Base-by-base conservation (phyloP, 2,113 vertebrate species). In the Campylomormyrus tamandua region DNA sequence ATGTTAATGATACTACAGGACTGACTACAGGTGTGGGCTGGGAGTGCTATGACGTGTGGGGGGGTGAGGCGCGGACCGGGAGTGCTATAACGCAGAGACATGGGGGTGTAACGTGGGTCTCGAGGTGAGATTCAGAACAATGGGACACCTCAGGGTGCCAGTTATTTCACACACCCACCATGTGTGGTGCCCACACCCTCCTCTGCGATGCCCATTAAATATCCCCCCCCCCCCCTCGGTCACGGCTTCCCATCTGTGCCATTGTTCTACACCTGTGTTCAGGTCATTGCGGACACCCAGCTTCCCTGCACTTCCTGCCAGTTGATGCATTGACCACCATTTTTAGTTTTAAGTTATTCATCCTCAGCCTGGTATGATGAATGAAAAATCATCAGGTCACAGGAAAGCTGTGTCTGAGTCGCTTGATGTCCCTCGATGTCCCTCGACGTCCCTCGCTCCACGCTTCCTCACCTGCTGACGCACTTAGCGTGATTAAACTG, bases 61-160 rank as follows among this genome's bases (percentile, higher is more conserved):
- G 50, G 50, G 50, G 50, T 53, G 50, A 3, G 15, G 9, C 9
- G 10, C 10, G 10, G 48, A 0, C 0, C 48, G 0, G 11, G 49
- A 0, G 49, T 50, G 49, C 49, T 50, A 3, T 53, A 1, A 21
- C 5, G 0, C 53, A 5, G 5, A 56, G 53, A 5, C 53, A 5
- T 56, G 17, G 5, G 53, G 53, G 53, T 56, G 53, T 56, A 62
- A n/a, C 3, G 9, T 3, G 58, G 95, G 93, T 97, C 95, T 92
- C 95, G 96, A 93, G 92, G 96, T 96, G 97, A 97, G 90, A 95
- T 95, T 89, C 95, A 94, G 90, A 94, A 93, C 90, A 89, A 42
- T 56, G 74, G 21, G 31, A 89, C 92, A 92, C 94, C 93, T 95
- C 96, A 97, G 97, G 96, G 96, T 45, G 27, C 88, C 66, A 24